Evolutionary conservation across 1,140 invertebrate species (phyloP).

Genomic region (Heliconius hermathena): DNA sequence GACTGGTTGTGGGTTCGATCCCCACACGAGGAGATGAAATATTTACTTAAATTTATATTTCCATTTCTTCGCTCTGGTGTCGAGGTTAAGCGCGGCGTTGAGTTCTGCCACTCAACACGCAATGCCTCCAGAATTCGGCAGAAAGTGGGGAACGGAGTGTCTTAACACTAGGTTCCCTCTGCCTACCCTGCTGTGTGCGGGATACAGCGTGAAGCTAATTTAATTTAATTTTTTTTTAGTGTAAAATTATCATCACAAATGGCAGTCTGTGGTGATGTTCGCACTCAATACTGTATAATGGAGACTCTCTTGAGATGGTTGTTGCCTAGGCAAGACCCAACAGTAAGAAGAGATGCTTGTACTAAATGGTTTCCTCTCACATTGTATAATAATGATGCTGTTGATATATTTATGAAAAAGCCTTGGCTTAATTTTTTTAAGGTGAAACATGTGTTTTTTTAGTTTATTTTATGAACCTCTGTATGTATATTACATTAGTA

Average conservation of each 20-base stretch:
- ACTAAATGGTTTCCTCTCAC: conserved; percentile 51
- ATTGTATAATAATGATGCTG: conserved; percentile 35
- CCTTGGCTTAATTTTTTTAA: conserved; percentile 58
- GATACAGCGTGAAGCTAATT: too few species aligned
- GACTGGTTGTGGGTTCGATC: too few species aligned
- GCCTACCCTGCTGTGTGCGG: too few species aligned
- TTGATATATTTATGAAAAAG: conserved; percentile 56
- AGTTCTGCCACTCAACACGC: too few species aligned
- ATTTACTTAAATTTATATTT: too few species aligned
- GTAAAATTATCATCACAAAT: conserved; percentile 47
- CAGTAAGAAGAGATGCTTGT: conserved; percentile 46
- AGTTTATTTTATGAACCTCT: background rate
- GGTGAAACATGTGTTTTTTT: conserved; percentile 34
- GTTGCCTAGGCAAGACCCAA: conserved; percentile 44
- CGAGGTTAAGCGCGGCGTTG: too few species aligned
- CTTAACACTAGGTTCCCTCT: too few species aligned
- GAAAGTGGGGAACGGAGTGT: too few species aligned
- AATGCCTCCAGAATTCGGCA: too few species aligned
- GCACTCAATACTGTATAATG: conserved; percentile 53
- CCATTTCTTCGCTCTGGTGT: too few species aligned
- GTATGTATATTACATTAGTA: background rate
- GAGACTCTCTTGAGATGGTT: conserved; percentile 63
- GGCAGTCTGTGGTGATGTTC: conserved; percentile 45
- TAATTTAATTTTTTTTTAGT: too few species aligned
- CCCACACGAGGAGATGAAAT: too few species aligned